Base-by-base conservation (phyloP, 2,113 vertebrate genomes). In the Axis porcinus region DNA sequence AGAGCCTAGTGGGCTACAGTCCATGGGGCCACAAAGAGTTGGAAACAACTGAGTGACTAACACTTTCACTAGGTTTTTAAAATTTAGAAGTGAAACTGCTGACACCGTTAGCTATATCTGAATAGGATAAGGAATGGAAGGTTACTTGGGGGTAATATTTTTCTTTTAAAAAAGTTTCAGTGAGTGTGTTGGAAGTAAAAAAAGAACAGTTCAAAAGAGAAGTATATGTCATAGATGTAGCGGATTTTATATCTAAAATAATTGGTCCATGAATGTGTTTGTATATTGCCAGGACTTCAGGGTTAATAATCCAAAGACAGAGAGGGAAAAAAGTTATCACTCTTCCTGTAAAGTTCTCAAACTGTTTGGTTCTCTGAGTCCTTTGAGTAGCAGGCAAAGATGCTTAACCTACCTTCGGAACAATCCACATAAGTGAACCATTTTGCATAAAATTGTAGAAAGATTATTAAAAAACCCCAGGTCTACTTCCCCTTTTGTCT, bases 261-360 rank as follows among this genome's bases (percentile, higher is more conserved):
- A 16, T 55, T 23, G n/a, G 13, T 54, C 23, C 25, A 50, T 40
- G 62, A 33, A 28, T 36, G 5, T 47, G 52, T 16, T 28, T 84
- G 30, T 36, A 19, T 83, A 11, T 95, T 60, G n/a, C 36, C 33
- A 93, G 14, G 50, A 60, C 33, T 50, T 90, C 36, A 58, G n/a
- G 67, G 14, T 93, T 97, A 67, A 78, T 88, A 84, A 89, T 55
- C 21, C 11, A 96, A 89, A 86, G 25, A 13, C 12, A 70, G 83
- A 88, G 74, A 50, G 7, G 12, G 15, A 10, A 28, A 12, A 50
- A 55, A 36, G 60, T 47, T 86, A 57, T 76, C 2, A 45, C 60
- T 97, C 30, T 85, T 79, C 30, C 11, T 91, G 45, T 93, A 21
- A 92, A 82, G n/a, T 94, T 91, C 57, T 88, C n/a, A 86, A 89